Conservation (phyloP, 2,113 vertebrate species). For the Tonatia bakeri region DNA sequence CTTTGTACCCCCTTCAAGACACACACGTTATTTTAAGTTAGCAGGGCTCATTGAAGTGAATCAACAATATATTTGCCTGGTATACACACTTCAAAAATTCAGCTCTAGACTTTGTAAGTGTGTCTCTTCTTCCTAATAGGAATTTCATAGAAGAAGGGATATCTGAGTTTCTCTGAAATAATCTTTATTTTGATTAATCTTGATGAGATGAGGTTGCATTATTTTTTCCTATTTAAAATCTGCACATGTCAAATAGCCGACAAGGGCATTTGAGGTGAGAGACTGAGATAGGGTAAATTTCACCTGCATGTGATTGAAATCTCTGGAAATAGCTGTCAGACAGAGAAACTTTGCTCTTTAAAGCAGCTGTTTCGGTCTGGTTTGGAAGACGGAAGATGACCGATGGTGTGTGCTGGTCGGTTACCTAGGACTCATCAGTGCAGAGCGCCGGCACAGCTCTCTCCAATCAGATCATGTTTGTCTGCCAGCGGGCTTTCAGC, state of each 20-base stretch:
- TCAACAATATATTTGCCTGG: not conserved
- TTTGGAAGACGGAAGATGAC: not conserved
- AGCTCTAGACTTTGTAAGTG: not conserved
- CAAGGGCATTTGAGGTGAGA: not conserved
- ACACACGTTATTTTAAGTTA: not conserved
- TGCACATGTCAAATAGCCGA: not conserved
- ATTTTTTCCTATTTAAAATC: not conserved
- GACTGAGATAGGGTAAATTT: not conserved
- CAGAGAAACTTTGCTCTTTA: not conserved
- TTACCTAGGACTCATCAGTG: not conserved
- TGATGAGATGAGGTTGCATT: not conserved
- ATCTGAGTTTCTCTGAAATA: not conserved
- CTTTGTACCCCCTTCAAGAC: not conserved
- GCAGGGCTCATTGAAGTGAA: not conserved
- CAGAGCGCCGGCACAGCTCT: not conserved
- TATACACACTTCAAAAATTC: not conserved
- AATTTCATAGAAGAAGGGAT: not conserved
- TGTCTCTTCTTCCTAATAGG: not conserved
- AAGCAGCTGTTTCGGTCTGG: slow-evolving; percentile 13
- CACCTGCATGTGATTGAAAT: not conserved
- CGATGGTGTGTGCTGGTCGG: not conserved
- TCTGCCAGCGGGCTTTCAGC: not conserved
- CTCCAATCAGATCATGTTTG: not conserved
- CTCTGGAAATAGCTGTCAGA: not conserved
- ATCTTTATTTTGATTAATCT: not conserved